Base-by-base conservation (phyloP, 2,113 vertebrate genomes). In the Gnathonemus longibarbis region DNA sequence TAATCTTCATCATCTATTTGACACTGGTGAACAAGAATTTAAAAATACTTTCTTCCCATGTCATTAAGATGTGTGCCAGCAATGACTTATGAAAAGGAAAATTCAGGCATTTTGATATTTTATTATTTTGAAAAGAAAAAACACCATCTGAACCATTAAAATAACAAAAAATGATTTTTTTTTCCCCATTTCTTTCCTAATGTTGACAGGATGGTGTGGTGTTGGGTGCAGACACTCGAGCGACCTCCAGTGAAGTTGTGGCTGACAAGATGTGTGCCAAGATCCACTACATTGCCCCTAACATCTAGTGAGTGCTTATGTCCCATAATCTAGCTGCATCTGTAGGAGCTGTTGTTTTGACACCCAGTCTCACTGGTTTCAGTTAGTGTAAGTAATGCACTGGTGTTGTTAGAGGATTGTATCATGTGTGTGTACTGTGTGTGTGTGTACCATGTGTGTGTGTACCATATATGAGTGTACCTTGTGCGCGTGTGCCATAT, bases 221-320 rank as follows among this genome's bases (percentile, higher is more conserved):
- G 21, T 92, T 96, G 45, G 96, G 95, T 1, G 96, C 96, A 8
- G 96, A 96, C 86, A 96, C 96, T 2, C 93, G 96, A 89, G 95
- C 95, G 0, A 96, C 96, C 0, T 95, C 94, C 10, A 88, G 88
- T 62, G 95, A 96, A 90, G 95, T 96, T 10, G 95, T 96, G 46
- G 95, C 95, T 0, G 95, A 96, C 39, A 96, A 96, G 45, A 94
- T 92, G 94, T 96, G 95, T 0, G 91, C 93, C 0, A 96, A 96
- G 46, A 96, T 96, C 90, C 96, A 96, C 89, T 96, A 93, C 92
- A 95, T 96, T 19, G 90, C 95, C 74, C 95, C 95, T 31, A 96
- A 96, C 52, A 96, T 96, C 49, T 96, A 96, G 96, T 96, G 91
- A 93, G 96, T 94, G 2, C 39, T 77, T 13, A 77, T 19, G 2